A percentile compares a stretch with the other conserved stretches of the same genome.
phyloP scores from a whole-genome alignment of 1,140 invertebrate genomes.

The Lanistes nyassanus region DNA sequence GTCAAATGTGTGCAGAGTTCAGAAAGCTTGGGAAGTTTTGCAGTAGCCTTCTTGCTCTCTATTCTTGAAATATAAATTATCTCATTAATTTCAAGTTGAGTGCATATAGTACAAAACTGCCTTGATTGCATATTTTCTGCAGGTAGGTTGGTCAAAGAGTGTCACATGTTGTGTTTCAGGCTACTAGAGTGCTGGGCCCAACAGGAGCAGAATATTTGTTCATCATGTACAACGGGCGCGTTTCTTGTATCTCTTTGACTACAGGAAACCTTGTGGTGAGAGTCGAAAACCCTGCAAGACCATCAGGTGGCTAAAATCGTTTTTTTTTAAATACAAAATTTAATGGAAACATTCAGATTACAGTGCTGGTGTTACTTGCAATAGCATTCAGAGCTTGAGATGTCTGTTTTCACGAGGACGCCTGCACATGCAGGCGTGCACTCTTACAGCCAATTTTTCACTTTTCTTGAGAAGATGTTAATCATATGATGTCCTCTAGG shows the following conservation, averaged over 20 bases:
- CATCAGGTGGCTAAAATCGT: constrained; percentile 29
- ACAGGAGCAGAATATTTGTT: constrained; percentile 50
- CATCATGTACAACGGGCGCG: constrained; percentile 32
- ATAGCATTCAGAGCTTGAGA: not conserved
- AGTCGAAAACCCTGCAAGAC: constrained; percentile 34
- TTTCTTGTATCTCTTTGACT: constrained; percentile 41
- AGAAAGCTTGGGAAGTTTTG: no score
- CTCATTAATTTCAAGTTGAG: no score
- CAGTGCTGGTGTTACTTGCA: no score
- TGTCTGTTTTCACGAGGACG: no score
- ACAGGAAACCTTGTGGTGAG: constrained; percentile 40
- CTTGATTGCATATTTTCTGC: no score
- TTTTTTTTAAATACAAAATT: not conserved
- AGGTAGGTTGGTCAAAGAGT: no score
- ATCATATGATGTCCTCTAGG: constrained; percentile 4
- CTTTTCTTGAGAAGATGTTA: no score
- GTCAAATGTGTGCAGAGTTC: not conserved
- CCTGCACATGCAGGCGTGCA: not conserved
- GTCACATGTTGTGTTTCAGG: constrained; percentile 31
- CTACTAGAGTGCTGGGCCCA: constrained; percentile 42
- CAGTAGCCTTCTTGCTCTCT: no score
- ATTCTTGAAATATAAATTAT: no score
- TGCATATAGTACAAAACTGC: no score
- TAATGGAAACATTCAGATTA: not conserved
- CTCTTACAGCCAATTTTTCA: not conserved